Evolutionary conservation across 2,888 invertebrate species (phyloP).

Genomic region (Pyrgus malvae): DNA sequence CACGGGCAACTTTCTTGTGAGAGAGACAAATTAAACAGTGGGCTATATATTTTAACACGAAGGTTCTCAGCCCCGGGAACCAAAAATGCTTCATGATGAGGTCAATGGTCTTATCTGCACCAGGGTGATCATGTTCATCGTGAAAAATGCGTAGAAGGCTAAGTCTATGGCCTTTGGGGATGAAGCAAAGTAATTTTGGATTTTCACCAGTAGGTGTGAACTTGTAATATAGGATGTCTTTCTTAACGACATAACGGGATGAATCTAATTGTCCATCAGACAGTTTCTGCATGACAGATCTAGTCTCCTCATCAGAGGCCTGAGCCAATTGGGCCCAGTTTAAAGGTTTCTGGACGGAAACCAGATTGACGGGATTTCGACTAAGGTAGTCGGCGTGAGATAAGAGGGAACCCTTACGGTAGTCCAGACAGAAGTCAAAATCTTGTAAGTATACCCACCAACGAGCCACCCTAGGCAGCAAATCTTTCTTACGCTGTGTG

Average conservation of each 20-base stretch:
- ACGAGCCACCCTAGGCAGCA: slow-evolving; percentile 40
- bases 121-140: background rate
- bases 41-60: background rate
- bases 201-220: background rate
- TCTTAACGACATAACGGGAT: background rate
- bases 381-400: background rate
- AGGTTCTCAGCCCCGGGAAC: background rate
- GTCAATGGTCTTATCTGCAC: background rate
- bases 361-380: background rate
- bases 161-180: background rate
- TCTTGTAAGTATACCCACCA: slow-evolving; percentile 44
- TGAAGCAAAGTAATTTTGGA: background rate
- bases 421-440: slow-evolving; percentile 4
- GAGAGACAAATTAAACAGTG: background rate
- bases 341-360: background rate
- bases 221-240: background rate
- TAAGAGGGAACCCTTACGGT: background rate
- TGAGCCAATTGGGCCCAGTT: slow-evolving; percentile 32
- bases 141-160: background rate
- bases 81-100: slow-evolving; percentile 4
- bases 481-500: slow-evolving; percentile 38
- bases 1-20: background rate
- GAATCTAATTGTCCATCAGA: background rate
- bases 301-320: background rate
- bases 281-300: background rate